Base-by-base conservation (phyloP, 1,140 invertebrate species). In the Diachasma alloeum region DNA sequence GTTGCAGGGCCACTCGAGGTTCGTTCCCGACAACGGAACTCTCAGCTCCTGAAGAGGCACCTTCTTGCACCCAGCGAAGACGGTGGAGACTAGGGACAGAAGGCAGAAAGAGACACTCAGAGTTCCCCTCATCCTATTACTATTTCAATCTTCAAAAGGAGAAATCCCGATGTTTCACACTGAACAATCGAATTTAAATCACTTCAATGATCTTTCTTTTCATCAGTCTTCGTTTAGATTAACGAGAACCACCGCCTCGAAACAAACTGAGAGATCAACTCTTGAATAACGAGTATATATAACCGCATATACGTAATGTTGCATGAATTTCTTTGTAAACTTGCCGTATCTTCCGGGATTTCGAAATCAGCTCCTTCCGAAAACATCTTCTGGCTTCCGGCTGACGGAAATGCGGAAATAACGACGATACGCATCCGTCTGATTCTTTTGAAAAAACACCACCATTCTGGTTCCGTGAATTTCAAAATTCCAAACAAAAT, bases 1-100 rank as follows among this genome's bases (percentile, higher is more conserved):
- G 5, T 90, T 83, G 72, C 91, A 91, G 10, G 92, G 92, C 89
- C 92, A 93, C 0, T 87, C 80, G 0, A 93, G 66, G 70, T 90
- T 91, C 42, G 83, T 86, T 10, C 92, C 92, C 10, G 88, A 87
- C 63, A 91, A 36, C 10, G 79, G 80, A 67, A 84, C 86, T 15
- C 87, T 85, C 0, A 89, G 71, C 13, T 86, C 83, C 17, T 78
- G 81, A 5, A 82, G 44, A n/a, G 83, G 59, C 8, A 83, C 78
- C 44, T 79, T 79, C 63, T 77, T 82, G 72, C 82, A 84, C 26
- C 74, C 72, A 9, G 48, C 77, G 6, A 46, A 67, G 39, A 48
- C 66, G 13, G 17, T 17, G 24, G 36, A 8, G 39, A 63, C 24
- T 5, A 63, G 59, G 19, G 59, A 63, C 4, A 53, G 17, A 26